Evolutionary conservation across 1,140 invertebrate species (phyloP).

Genomic region (Tyrophagus putrescentiae): DNA sequence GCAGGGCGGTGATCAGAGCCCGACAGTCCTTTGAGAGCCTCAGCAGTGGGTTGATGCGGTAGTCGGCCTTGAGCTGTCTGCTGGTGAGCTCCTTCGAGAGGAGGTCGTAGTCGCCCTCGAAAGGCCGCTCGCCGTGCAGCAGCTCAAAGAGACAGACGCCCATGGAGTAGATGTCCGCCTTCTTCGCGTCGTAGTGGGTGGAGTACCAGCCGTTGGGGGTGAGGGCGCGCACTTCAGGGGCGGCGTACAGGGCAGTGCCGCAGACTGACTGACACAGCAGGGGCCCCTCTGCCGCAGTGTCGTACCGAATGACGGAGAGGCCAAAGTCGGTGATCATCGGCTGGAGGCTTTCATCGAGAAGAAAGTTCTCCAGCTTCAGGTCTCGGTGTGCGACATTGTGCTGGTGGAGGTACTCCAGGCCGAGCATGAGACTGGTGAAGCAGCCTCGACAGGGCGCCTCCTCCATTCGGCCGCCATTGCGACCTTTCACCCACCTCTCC

Average conservation of each 20-base stretch:
- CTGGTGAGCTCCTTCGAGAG: no score
- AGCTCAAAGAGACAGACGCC: conserved; percentile 14
- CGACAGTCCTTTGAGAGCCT: no score
- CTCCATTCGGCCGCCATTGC: neutral
- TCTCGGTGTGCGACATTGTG: conserved; percentile 13
- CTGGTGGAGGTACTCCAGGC: neutral
- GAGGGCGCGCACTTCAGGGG: conserved; percentile 16
- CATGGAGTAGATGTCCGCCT: conserved; percentile 14
- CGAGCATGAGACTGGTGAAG: neutral
- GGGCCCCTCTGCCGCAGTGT: no score
- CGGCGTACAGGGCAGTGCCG: conserved; percentile 2
- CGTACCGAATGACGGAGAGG: neutral
- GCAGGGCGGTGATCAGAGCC: no score
- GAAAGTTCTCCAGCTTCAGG: conserved; percentile 16
- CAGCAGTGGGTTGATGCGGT: no score
- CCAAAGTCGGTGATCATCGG: conserved; percentile 17
- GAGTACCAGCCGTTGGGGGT: no score
- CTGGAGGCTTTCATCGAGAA: neutral
- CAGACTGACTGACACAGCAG: neutral
- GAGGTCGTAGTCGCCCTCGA: no score
- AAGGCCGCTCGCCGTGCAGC: neutral
- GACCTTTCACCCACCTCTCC: neutral
- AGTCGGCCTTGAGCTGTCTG: no score
- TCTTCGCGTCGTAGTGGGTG: conserved; percentile 7
- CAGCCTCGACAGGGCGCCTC: neutral